Conservation (phyloP, 2,113 vertebrate genomes). For the Centropus bengalensis region DNA sequence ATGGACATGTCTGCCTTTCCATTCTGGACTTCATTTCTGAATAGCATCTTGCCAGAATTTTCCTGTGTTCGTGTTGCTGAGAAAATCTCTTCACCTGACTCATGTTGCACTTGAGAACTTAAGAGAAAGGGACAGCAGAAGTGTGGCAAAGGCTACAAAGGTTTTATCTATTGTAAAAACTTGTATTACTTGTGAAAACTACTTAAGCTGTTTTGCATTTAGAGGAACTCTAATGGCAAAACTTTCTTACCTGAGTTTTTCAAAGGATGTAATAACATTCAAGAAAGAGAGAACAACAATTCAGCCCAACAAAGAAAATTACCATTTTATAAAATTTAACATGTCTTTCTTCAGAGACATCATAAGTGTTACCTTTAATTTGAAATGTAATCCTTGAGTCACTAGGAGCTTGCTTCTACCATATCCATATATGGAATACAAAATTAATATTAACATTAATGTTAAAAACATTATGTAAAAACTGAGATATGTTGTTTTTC, state of each 20-base stretch:
- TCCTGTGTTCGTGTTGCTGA: background rate
- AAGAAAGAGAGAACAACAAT: background rate
- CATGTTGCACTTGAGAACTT: background rate
- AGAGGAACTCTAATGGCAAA: background rate
- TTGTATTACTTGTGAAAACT: background rate
- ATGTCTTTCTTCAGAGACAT: background rate
- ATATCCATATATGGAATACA: background rate
- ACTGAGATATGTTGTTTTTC: background rate
- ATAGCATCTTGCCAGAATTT: background rate
- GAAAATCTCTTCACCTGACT: background rate
- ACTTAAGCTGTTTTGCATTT: background rate
- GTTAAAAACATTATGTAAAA: background rate
- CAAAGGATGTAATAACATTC: background rate
- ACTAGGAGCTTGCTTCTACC: background rate
- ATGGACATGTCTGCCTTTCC: background rate
- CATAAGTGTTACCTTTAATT: background rate
- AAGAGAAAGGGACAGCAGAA: background rate
- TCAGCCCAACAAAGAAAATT: background rate
- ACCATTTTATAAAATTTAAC: background rate
- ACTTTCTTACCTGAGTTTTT: background rate
- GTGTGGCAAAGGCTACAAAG: background rate
- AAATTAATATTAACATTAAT: background rate
- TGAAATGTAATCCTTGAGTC: background rate
- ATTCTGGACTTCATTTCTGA: background rate
- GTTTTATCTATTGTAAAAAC: background rate